Evolutionary conservation across 1,140 invertebrate species (phyloP), one percentile per base, ranked within the genome.

Genomic region (Psilanteris sp.): DNA sequence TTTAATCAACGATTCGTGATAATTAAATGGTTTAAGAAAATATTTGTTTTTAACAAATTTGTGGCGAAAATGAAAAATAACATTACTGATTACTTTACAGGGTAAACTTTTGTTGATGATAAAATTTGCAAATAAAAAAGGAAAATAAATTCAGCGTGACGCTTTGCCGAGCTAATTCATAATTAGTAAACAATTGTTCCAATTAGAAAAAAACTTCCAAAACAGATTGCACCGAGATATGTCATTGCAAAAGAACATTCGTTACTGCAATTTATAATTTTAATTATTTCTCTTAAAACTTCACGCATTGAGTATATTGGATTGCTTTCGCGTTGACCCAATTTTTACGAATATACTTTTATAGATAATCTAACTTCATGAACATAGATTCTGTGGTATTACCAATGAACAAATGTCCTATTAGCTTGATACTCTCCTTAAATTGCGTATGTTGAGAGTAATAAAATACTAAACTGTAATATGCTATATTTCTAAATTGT

Each of bases 11-110:
- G 41, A 48, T 46, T 46, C 10, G 29, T 4, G 29, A 37, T 55
- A 67, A 46, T 54, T 26, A 54, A 55, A 48, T 11, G 39, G 29
- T 55, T 48, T 68, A 32, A 48, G 36, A 66, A 52, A 64, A 50
- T 64, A 39, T 48, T 48, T 16, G 10, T 43, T 15, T 36, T 59
- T 4, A 31, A 46, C 36, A 10, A 7, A 31, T 3, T 13, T 8
- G 27, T 4, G n/a, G 18, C 11, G 9, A n/a, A n/a, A 44, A 44
- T 14, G 32, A 29, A 2, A 13, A 16, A 32, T 32, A 66, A 50
- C 39, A 24, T 46, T 10, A 52, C 32, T 32, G 52, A 64, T 37
- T 43, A 29, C 16, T 7, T 18, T 10, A 43, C 6, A 22, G 44
- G 50, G 39, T 41, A 50, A 62, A 34, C 20, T 24, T 31, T 50